Conservation (phyloP, 2,888 invertebrate species). For the Micoletzkya japonica region DNA sequence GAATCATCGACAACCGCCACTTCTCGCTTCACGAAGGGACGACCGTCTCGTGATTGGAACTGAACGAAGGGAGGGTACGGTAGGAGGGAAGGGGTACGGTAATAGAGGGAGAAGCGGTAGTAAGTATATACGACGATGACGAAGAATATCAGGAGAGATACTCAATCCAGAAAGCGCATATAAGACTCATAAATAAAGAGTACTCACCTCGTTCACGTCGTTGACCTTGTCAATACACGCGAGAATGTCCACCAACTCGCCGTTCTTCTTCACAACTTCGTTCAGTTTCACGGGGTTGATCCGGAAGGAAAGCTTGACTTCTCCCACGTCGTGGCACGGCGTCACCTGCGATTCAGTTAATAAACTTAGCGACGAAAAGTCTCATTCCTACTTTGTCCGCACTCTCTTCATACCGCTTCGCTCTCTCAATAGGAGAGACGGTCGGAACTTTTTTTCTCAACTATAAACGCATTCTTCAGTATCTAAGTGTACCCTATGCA, state of each 20-base stretch:
- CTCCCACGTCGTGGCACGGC: not conserved
- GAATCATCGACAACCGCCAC: conserved; percentile 64
- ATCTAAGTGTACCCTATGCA: too few species aligned
- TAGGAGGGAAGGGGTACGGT: too few species aligned
- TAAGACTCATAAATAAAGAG: not conserved
- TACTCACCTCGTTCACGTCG: conserved; percentile 32
- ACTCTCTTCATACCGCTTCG: not conserved
- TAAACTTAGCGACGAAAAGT: not conserved
- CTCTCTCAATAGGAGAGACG: too few species aligned
- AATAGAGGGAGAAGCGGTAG: too few species aligned
- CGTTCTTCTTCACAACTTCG: conserved; percentile 7
- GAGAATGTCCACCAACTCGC: conserved; percentile 51
- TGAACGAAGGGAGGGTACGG: conserved; percentile 22
- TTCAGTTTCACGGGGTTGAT: conserved; percentile 5
- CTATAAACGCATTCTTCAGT: too few species aligned
- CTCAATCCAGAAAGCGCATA: not conserved
- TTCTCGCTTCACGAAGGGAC: conserved; percentile 80
- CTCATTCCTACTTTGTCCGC: not conserved
- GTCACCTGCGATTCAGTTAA: not conserved
- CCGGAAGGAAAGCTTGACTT: not conserved
- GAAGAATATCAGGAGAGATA: not conserved
- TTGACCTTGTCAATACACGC: conserved; percentile 53
- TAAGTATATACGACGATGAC: not conserved
- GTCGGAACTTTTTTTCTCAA: too few species aligned
- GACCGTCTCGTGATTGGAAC: conserved; percentile 46